Percentiles rank a stretch among this genome's conserved stretches.
phyloP scores from a whole-genome alignment of 2,888 invertebrate species.

The Hydroisotoma schaefferi region DNA sequence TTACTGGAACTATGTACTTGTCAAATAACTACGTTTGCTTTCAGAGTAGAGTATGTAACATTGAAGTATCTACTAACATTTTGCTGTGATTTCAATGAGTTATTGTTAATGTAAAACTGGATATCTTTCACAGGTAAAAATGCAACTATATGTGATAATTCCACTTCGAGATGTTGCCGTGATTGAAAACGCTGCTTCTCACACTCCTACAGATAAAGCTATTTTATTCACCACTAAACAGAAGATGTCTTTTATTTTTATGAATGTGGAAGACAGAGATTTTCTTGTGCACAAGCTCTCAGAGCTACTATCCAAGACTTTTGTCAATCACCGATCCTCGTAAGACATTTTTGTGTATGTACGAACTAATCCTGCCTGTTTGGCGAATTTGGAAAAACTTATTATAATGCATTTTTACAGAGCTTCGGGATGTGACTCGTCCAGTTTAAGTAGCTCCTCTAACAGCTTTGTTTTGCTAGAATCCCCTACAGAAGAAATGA shows the following conservation, averaged over 20 bases:
- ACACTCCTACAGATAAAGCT: constrained; percentile 63
- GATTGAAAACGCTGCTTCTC: constrained; percentile 72
- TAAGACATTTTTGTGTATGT: too few relatives aligned
- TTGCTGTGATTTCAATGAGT: background rate
- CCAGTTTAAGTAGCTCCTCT: constrained; percentile 45
- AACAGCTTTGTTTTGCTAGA: constrained; percentile 48
- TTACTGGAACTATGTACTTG: constrained; percentile 81
- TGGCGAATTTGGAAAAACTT: background rate
- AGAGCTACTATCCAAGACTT: constrained; percentile 72
- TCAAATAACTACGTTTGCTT: constrained; percentile 95
- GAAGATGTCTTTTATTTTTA: constrained; percentile 80
- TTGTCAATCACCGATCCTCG: constrained; percentile 36
- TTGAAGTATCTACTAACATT: background rate
- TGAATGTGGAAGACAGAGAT: constrained; percentile 81
- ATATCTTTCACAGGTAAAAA: constrained; percentile 61
- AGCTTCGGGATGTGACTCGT: constrained; percentile 34
- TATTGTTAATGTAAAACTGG: background rate
- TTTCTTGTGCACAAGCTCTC: constrained; percentile 86
- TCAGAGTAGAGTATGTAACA: constrained; percentile 73
- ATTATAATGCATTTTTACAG: background rate
- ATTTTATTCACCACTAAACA: constrained; percentile 78
- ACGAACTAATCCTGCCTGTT: too few relatives aligned
- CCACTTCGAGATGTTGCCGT: constrained; percentile 77
- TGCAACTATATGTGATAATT: constrained; percentile 80
- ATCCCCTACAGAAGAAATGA: constrained; percentile 44